Evolutionary conservation across 92 coral and sea anemone genomes (phyloP), one percentile per base, ranked within the genome.

Genomic region (Heliopora coerulea): DNA sequence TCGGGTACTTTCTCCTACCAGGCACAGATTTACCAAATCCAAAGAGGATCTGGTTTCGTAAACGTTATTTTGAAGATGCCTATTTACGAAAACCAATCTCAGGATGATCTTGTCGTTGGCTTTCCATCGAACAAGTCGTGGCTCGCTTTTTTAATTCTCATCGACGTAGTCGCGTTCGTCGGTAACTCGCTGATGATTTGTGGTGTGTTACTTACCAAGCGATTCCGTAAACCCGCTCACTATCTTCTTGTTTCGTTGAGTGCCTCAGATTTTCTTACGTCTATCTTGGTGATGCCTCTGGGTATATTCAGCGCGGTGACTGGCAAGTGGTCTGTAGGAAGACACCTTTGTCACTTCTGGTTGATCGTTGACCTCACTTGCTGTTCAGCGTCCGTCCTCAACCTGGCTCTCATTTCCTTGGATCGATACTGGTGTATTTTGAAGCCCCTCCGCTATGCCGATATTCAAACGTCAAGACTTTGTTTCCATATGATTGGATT

Each of bases 361-460:
- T 39, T 64, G 25, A 26, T 64, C 19, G 72, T 24, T 8, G 72
- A 64, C 18, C 12, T 64, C 25, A 64, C 44, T 39, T 64, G 72
- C 52, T 64, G 72, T 64, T 64, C 72, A 0, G 23, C 72, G 25
- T 64, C 72, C 44, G 72, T 64, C 0, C 44, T 64, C 49, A 64
- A 64, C 31, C 20, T 64, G 13, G 72, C 72, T 2, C 44, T 64
- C 14, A 25, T 64, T 12, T 64, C 72, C 49, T 40, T 64, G 25
- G 72, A 64, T 24, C 18, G 44, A 27, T 64, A 64, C 52, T 8
- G 40, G 37, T 64, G 49, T 64, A 64, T 64, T 42, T n/a, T 64
- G 9, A 64, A 64, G 3, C 72, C 72, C 1, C 37, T 64, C 2
- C 72, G 72, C 26, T 64, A 64, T 39, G 29, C 72, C 40, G 49